Percentiles rank a stretch among this genome's conserved stretches.
Evolutionary conservation across 2,888 invertebrate genomes (phyloP).

Genomic region (Crocallis elinguaria): DNA sequence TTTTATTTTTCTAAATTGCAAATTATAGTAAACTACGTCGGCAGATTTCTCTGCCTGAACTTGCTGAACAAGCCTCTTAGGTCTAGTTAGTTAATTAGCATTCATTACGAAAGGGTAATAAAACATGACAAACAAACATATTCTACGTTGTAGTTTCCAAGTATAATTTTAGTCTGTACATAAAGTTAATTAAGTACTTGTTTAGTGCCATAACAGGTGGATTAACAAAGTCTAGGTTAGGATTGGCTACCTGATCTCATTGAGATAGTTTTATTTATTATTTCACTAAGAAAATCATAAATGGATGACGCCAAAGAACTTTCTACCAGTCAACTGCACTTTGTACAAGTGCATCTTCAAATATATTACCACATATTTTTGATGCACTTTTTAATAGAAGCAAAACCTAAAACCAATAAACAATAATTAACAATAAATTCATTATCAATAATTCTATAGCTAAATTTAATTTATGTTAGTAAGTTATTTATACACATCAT

Average conservation of each 20-base stretch:
- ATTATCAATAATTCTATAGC: no score
- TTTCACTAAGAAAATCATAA: not conserved
- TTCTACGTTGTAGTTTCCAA: slow-evolving; percentile 8
- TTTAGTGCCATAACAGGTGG: slow-evolving; percentile 8
- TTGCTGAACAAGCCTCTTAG: not conserved
- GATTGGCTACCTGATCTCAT: not conserved
- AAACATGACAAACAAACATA: slow-evolving; percentile 8
- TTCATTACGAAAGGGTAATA: slow-evolving; percentile 11
- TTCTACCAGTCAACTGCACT: no score
- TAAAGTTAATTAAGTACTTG: slow-evolving; percentile 18
- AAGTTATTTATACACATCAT: no score
- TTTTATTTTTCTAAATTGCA: not conserved
- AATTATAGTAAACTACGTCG: not conserved
- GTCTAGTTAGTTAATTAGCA: slow-evolving; percentile 8
- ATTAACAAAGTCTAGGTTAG: slow-evolving; percentile 1
- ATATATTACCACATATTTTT: no score
- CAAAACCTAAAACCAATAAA: no score
- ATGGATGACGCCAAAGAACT: not conserved
- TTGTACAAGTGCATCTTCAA: no score
- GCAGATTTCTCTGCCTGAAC: not conserved
- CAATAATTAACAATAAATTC: no score
- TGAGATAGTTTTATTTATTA: not conserved
- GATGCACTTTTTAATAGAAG: no score
- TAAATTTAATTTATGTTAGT: no score
- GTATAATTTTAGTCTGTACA: slow-evolving; percentile 9